A percentile compares a stretch with the other conserved stretches of the same genome.
Conservation (phyloP, 2,888 invertebrate genomes). For the Congeria kusceri region DNA sequence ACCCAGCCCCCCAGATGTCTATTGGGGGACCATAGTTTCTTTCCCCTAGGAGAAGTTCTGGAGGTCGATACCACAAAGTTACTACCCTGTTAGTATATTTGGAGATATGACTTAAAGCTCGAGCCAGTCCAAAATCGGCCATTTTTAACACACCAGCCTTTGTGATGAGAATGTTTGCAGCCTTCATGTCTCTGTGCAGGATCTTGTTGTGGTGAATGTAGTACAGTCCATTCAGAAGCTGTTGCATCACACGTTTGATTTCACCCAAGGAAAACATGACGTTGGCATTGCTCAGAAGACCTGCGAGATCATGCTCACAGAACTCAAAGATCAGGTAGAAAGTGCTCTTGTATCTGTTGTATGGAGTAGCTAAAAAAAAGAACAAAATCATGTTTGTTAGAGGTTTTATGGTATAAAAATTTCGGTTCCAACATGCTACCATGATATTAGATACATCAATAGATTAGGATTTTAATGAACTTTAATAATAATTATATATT, state of each 20-base stretch:
- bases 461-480: too few relatives aligned
- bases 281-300: conserved; percentile 96
- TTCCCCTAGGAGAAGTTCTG: conserved; percentile 87
- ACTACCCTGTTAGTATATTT: conserved; percentile 99
- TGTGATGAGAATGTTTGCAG: conserved; percentile 98
- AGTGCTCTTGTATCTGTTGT: conserved; percentile 93
- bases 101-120: conserved; percentile 95
- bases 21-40: conserved; percentile 98
- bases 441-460: too few relatives aligned
- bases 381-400: not conserved
- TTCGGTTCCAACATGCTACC: too few relatives aligned
- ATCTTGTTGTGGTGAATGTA: conserved; percentile 96
- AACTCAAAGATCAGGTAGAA: conserved; percentile 99
- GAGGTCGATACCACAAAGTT: conserved; percentile 95
- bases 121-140: conserved; percentile 98
- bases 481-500: too few relatives aligned
- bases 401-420: not conserved
- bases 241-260: conserved; percentile 93
- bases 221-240: conserved; percentile 93
- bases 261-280: conserved; percentile 98
- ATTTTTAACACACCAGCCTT: conserved; percentile 94
- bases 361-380: conserved; percentile 87
- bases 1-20: conserved; percentile 96
- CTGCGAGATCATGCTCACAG: conserved; percentile 99
- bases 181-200: conserved; percentile 94